Percentiles rank a stretch among this genome's conserved stretches.
Evolutionary conservation across 2,888 invertebrate species (phyloP).

Genomic region (Diploptera punctata): DNA sequence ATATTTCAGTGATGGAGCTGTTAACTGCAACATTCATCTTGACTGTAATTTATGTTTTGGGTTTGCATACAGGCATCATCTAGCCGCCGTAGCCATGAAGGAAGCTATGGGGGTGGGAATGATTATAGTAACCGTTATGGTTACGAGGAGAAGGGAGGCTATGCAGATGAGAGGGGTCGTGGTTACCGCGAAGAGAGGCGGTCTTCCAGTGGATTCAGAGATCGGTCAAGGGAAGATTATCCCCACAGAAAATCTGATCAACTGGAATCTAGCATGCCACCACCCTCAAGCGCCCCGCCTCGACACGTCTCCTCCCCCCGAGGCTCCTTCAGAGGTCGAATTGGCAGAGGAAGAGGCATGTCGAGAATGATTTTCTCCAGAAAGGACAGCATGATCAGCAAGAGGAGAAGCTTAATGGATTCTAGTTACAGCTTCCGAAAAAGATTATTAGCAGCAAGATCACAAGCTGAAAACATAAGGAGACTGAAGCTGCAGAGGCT

Average conservation of each 20-base stretch:
- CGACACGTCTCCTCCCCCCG: slow-evolving; percentile 41
- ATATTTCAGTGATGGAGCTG: slow-evolving; percentile 28
- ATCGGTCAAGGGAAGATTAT: slow-evolving; percentile 44
- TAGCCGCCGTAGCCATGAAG: slow-evolving; percentile 45
- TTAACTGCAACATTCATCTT: neutral
- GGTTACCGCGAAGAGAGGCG: slow-evolving; percentile 45
- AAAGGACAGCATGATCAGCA: slow-evolving; percentile 41
- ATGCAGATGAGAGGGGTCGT: slow-evolving; percentile 44
- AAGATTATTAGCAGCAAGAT: slow-evolving; percentile 41
- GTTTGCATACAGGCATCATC: slow-evolving; percentile 45
- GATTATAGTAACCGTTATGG: slow-evolving; percentile 45
- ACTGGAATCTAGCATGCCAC: slow-evolving; percentile 38
- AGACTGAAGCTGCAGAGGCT: slow-evolving; percentile 55
- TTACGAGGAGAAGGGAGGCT: slow-evolving; percentile 44
- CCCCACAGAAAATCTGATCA: slow-evolving; percentile 42
- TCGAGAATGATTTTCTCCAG: slow-evolving; percentile 42
- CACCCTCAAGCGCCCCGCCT: slow-evolving; percentile 36
- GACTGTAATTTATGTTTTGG: slow-evolving; percentile 24
- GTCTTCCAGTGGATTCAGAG: slow-evolving; percentile 40
- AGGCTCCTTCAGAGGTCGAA: slow-evolving; percentile 43
- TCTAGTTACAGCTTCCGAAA: slow-evolving; percentile 42
- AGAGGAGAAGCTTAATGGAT: slow-evolving; percentile 42
- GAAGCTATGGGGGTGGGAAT: slow-evolving; percentile 42
- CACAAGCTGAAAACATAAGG: slow-evolving; percentile 52
- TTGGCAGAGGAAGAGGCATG: slow-evolving; percentile 42